A percentile compares a stretch with the other conserved stretches of the same genome.
phyloP scores from a whole-genome alignment of 2,797 vertebrate genomes.

The Erpetoichthys calabaricus region DNA sequence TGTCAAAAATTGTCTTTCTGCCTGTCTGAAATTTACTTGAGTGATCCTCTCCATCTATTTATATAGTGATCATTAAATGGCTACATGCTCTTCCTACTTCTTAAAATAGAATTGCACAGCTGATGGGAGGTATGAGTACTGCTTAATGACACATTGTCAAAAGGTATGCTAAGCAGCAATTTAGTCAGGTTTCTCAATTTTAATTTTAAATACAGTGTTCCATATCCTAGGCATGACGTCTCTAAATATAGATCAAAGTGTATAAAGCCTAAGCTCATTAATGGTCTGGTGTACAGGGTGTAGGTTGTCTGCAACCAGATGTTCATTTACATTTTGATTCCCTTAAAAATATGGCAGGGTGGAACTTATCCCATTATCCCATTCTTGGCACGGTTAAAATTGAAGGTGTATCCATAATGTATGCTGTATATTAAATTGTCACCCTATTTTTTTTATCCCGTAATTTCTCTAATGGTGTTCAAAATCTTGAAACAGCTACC shows the following conservation, averaged over 20 bases:
- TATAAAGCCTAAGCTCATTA: conserved; percentile 41
- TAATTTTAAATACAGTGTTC: conserved; percentile 31
- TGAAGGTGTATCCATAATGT: no score
- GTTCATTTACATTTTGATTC: conserved; percentile 12
- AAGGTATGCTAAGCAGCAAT: conserved; percentile 42
- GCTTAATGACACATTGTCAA: conserved; percentile 45
- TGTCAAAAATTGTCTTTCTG: conserved; percentile 48
- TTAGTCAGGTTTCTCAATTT: conserved; percentile 42
- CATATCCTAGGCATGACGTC: conserved; percentile 29
- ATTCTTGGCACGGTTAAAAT: no score
- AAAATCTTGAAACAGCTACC: no score
- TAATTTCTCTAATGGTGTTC: no score
- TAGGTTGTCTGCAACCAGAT: conserved; percentile 18
- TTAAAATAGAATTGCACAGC: conserved; percentile 46
- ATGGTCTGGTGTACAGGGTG: conserved; percentile 18
- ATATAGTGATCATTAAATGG: conserved; percentile 34
- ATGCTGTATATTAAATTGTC: no score
- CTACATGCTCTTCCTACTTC: conserved; percentile 25
- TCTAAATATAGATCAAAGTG: conserved; percentile 55
- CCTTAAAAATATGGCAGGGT: neutral
- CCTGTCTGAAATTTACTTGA: conserved; percentile 37
- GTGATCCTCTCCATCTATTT: conserved; percentile 43
- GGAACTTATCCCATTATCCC: neutral
- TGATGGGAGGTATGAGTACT: conserved; percentile 36
- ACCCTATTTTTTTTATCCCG: no score